Evolutionary conservation across 1,140 invertebrate species (phyloP).

Genomic region (Nephotettix cincticeps): DNA sequence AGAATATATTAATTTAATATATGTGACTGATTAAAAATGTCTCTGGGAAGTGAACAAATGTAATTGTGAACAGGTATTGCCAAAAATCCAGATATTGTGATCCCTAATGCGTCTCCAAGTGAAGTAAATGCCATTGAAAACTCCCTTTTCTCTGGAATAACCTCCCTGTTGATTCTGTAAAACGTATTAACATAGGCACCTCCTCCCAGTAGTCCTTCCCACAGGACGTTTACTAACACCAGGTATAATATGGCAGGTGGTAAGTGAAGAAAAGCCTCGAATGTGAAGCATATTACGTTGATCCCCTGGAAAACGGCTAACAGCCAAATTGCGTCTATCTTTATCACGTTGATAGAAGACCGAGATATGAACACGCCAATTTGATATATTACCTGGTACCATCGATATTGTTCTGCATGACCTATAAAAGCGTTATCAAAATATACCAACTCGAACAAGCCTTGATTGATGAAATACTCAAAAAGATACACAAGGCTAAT

Average conservation of each 20-base stretch:
- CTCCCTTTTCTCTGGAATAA: conserved; percentile 57
- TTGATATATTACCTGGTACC: conserved; percentile 84
- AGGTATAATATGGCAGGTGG: conserved; percentile 77
- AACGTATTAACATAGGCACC: conserved; percentile 87
- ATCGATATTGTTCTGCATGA: conserved; percentile 72
- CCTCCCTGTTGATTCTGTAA: conserved; percentile 70
- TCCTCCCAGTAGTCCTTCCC: conserved; percentile 82
- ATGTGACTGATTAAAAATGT: too few relatives aligned
- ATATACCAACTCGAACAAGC: conserved; percentile 75
- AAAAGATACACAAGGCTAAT: conserved; percentile 78
- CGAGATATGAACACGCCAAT: conserved; percentile 85
- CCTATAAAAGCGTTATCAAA: conserved; percentile 64
- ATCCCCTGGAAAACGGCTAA: conserved; percentile 74
- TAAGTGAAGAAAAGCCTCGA: conserved; percentile 67
- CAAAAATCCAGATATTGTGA: conserved; percentile 68
- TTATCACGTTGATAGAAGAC: conserved; percentile 76
- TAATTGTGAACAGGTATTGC: conserved; percentile 74
- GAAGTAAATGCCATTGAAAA: conserved; percentile 68
- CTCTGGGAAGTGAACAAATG: conserved; percentile 60
- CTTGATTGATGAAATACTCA: conserved; percentile 92
- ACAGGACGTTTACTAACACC: conserved; percentile 69
- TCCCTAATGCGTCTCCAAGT: conserved; percentile 72
- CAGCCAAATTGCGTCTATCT: conserved; percentile 69
- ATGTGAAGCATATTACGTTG: conserved; percentile 67
- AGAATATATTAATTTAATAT: too few relatives aligned